These are phyloP conservation scores for Alethe diademata DNA, from an alignment of 2,113 vertebrate species.

Conservation along the genomic window DNA sequence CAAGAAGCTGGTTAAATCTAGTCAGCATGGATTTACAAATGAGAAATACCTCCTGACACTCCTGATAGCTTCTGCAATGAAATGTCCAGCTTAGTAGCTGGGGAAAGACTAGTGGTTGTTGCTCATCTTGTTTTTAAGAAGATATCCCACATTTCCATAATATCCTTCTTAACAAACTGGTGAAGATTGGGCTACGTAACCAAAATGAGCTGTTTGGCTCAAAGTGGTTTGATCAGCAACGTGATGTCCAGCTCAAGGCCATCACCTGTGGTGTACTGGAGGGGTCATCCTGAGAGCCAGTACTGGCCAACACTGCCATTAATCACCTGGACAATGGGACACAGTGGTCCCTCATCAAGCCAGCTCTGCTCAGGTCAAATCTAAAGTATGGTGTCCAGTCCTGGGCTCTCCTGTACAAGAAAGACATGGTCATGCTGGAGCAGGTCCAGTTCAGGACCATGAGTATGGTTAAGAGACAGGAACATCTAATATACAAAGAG, in stretches of 20 bases:
- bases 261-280: not conserved
- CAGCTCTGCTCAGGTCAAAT: not conserved
- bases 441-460: not conserved
- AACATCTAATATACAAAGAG: not conserved
- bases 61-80: not conserved
- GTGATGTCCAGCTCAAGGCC: not conserved
- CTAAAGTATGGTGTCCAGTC: not conserved
- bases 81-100: not conserved
- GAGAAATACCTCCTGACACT: not conserved
- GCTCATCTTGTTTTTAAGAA: not conserved
- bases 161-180: not conserved
- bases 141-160: not conserved
- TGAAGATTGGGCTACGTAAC: rapidly evolving
- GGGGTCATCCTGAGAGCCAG: not conserved
- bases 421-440: not conserved
- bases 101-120: not conserved
- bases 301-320: not conserved
- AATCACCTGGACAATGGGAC: not conserved
- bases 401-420: not conserved
- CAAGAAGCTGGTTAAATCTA: not conserved
- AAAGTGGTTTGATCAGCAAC: not conserved
- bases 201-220: not conserved
- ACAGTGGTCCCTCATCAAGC: not conserved
- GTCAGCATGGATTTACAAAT: not conserved
- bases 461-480: not conserved